Conservation (phyloP, 2,113 vertebrate species). For the Raja brachyura region DNA sequence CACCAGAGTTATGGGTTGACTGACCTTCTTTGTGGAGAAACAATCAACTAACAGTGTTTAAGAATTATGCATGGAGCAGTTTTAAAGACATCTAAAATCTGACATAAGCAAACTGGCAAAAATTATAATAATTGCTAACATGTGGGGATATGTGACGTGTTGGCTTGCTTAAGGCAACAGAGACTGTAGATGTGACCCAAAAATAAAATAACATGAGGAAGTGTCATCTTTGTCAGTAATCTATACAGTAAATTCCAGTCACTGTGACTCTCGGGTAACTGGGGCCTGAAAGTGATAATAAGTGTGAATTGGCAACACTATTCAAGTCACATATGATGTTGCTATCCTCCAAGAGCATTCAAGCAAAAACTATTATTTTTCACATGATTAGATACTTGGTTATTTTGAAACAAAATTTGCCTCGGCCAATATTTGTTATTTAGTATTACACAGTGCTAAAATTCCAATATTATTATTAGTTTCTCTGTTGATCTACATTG, state of each 20-base stretch:
- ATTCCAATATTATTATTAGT: background rate
- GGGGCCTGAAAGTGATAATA: background rate
- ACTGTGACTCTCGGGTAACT: background rate
- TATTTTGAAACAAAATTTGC: background rate
- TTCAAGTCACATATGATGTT: background rate
- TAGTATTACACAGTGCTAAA: no score
- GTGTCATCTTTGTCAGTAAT: background rate
- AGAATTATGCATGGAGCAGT: background rate
- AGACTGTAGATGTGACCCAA: background rate
- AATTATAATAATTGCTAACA: background rate
- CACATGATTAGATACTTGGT: background rate
- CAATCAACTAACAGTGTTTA: background rate
- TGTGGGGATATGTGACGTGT: background rate
- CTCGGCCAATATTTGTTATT: background rate
- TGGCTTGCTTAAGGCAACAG: background rate
- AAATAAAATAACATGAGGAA: background rate
- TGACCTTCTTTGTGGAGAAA: background rate
- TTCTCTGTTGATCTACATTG: background rate
- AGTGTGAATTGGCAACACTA: slow-evolving; percentile 14
- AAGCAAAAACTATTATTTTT: background rate
- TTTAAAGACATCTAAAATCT: background rate
- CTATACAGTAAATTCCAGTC: background rate
- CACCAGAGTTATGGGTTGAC: background rate
- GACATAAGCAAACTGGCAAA: background rate
- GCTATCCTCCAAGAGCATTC: background rate